Base-by-base conservation (phyloP, 2,113 vertebrate species). In the Corythornis madagascariensis region DNA sequence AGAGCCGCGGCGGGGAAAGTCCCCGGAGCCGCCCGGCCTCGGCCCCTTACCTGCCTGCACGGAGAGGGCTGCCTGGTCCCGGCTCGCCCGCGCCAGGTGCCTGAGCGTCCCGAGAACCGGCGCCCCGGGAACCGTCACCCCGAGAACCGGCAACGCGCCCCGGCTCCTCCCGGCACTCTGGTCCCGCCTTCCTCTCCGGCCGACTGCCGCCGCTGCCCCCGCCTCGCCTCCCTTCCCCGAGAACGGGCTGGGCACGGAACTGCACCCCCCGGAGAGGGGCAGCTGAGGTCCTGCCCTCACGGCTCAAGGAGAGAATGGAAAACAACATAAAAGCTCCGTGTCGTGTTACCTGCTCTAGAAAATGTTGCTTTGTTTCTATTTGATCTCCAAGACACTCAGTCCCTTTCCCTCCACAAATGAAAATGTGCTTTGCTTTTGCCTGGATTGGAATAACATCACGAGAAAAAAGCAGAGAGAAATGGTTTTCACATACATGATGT, bases 191-290 rank as follows among this genome's bases (percentile, higher is more conserved):
- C 42, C 69, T n/a, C 69, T n/a, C 42, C 28, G 3, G 4, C 24
- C 7, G 19, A 5, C 10, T 17, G 4, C 18, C 10, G 28, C 60
- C 8, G 24, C 0, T 16, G 16, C 38, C 47, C 2, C 7, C 18
- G 9, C 38, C 52, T 24, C 2, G 2, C 45, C 56, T 25, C 12
- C 42, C 16, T 20, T 20, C 13, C 11, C 59, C 10, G 11, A 0
- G 8, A 20, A 16, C 0, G 33, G 72, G 59, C 67, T 10, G 59
- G 9, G 63, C 18, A 4, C 16, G 7, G 53, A n/a, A 13, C 33
- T 4, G 24, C n/a, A 9, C 7, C 3, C 7, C 33, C 11, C 5
- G 7, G 26, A 2, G 7, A 29, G 7, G 16, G 31, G 16, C 26
- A 63, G 48, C 28, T 7, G 10, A 20, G 21, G 5, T 67, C 59